Base-by-base conservation (phyloP, 2,113 vertebrate species). In the Lasiurus borealis region DNA sequence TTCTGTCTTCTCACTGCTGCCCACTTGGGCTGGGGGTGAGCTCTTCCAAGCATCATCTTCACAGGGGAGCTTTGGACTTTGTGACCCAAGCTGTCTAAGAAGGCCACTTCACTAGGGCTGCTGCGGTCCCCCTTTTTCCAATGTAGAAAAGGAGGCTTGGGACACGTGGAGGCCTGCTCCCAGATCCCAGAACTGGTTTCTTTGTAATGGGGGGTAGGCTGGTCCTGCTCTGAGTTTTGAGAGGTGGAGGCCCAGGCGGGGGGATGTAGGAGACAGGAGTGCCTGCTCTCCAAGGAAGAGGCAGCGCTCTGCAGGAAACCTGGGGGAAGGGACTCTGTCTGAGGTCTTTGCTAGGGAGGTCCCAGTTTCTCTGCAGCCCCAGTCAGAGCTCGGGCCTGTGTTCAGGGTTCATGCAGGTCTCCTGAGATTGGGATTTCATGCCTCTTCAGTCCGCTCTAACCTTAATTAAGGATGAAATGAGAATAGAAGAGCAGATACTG, bases 171-270 rank as follows among this genome's bases (percentile, higher is more conserved):
- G 40, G 73, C 69, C 82, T 72, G 5, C 27, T 93, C 31, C 36
- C 64, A 73, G 46, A 48, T 48, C 50, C 27, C 75, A 87, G 40
- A 90, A 46, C 62, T 92, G 69, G 13, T 31, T 87, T 19, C 18
- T 71, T 69, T 19, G 0, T 46, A 19, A 4, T 18, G 0, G 19
- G 19, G 18, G 5, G 3, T 54, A 27, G 31, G 15, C 0, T 46
- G n/a, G 13, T 80, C 71, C 81, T 78, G 50, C 68, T 85, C 84
- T 90, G 59, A 71, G 25, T 72, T 25, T 78, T 57, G 48, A n/a
- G 34, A 91, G 40, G 29, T 5, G 4, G 46, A 84, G 34, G 44
- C 27, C 52, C 54, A 21, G 25, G 11, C 18, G 71, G 16, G 77
- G 64, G 34, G 2, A 2, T 57, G 14, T 44, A 76, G 54, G 90